Evolutionary conservation across 2,888 invertebrate genomes (phyloP).

Genomic region (Timandra comae): DNA sequence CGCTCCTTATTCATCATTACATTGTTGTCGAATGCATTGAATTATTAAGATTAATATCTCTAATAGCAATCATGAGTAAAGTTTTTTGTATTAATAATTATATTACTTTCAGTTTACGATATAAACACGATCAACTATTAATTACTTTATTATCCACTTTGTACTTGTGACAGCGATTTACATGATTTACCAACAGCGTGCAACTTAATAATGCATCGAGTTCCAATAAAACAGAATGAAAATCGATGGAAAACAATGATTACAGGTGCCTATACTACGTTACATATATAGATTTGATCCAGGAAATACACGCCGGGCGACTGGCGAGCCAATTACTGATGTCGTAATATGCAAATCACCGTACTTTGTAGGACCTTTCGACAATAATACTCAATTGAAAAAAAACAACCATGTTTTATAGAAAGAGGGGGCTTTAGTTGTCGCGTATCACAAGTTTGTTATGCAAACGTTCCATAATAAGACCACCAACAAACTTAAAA

Average conservation of each 20-base stretch:
- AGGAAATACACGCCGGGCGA: slow-evolving; percentile 32
- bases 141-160: not conserved
- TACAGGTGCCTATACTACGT: slow-evolving; percentile 25
- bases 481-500: slow-evolving; percentile 18
- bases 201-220: slow-evolving; percentile 3
- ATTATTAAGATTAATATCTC: no score
- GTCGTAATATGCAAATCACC: slow-evolving; percentile 45
- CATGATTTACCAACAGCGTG: not conserved
- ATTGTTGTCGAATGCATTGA: no score
- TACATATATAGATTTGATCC: slow-evolving; percentile 22
- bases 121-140: no score
- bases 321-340: slow-evolving; percentile 25
- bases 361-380: slow-evolving; percentile 37
- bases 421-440: slow-evolving; percentile 9
- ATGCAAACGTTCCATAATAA: slow-evolving; percentile 15
- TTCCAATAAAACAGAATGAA: slow-evolving; percentile 12
- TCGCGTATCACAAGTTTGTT: slow-evolving; percentile 9
- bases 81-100: no score
- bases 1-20: no score
- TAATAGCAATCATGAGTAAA: no score
- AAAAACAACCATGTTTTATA: slow-evolving; percentile 26
- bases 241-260: slow-evolving; percentile 24
- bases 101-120: no score
- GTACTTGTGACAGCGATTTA: not conserved
- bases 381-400: slow-evolving; percentile 38